phyloP scores from a whole-genome alignment of 2,888 invertebrate species.

The Lycaena phlaeas region DNA sequence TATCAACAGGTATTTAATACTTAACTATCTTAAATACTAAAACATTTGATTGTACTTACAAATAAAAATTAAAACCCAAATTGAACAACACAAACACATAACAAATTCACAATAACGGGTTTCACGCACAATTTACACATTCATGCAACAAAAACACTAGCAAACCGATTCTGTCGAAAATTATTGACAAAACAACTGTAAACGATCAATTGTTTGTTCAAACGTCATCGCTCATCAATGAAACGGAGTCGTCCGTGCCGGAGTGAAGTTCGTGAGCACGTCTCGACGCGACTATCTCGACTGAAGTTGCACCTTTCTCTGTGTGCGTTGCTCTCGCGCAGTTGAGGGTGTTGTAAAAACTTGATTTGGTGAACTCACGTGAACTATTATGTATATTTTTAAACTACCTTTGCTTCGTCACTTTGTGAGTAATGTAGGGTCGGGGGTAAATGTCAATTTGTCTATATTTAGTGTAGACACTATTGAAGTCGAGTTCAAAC shows the following conservation, averaged over 20 bases:
- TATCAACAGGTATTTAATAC: too few species aligned
- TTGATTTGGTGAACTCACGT: constrained; percentile 24
- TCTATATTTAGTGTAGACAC: background rate
- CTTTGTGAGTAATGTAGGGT: background rate
- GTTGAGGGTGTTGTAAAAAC: constrained; percentile 35
- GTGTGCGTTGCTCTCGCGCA: constrained; percentile 31
- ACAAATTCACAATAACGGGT: background rate
- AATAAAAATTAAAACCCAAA: background rate
- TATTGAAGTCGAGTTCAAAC: too few species aligned
- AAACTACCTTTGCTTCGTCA: background rate
- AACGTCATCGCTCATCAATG: constrained; percentile 44
- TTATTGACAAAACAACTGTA: constrained; percentile 60
- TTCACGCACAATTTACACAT: background rate
- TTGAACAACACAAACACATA: background rate
- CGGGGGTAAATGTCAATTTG: background rate
- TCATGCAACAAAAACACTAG: background rate
- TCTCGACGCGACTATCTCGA: constrained; percentile 30
- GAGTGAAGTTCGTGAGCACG: constrained; percentile 47
- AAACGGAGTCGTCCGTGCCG: constrained; percentile 33
- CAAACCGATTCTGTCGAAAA: too few species aligned
- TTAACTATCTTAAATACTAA: too few species aligned
- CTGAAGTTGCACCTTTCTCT: constrained; percentile 49
- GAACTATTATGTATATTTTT: constrained; percentile 11
- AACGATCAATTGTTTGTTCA: constrained; percentile 43
- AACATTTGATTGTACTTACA: background rate